A percentile compares a stretch with the other conserved stretches of the same genome.
phyloP scores from a whole-genome alignment of 2,113 vertebrate genomes.

The Cinclus cinclus region DNA sequence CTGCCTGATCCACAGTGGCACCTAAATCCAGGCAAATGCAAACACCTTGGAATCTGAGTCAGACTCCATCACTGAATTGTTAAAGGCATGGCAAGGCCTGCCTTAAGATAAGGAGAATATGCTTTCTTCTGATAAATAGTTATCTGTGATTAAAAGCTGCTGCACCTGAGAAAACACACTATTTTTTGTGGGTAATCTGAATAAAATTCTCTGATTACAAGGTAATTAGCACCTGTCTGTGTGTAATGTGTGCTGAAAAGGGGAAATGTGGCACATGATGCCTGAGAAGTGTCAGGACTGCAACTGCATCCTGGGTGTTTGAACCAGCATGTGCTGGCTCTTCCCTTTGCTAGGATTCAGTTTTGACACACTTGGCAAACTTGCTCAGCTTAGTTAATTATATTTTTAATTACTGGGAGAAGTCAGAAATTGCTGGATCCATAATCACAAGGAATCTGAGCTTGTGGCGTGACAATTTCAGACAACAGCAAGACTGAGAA shows the following conservation, averaged over 20 bases:
- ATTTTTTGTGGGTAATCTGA: background rate
- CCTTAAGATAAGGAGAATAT: background rate
- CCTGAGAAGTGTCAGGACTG: background rate
- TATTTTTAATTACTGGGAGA: conserved; percentile 1
- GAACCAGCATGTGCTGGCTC: background rate
- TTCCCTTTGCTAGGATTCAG: background rate
- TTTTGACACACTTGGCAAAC: background rate
- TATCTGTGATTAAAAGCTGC: background rate
- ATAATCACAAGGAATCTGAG: background rate
- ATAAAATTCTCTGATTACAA: conserved; percentile 26
- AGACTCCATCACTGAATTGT: background rate
- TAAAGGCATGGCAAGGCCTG: background rate
- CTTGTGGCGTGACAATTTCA: background rate
- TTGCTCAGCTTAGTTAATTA: background rate
- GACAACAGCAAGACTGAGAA: background rate
- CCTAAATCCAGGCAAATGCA: background rate
- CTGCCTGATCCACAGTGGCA: background rate
- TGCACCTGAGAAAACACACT: background rate
- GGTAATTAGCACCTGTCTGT: background rate
- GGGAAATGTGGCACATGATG: background rate
- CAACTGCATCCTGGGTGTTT: background rate
- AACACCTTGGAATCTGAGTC: background rate
- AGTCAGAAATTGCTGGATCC: background rate
- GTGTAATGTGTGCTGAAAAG: background rate
- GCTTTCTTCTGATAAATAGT: background rate